phyloP scores from a whole-genome alignment of 2,888 invertebrate genomes.

The Latrodectus hesperus region DNA sequence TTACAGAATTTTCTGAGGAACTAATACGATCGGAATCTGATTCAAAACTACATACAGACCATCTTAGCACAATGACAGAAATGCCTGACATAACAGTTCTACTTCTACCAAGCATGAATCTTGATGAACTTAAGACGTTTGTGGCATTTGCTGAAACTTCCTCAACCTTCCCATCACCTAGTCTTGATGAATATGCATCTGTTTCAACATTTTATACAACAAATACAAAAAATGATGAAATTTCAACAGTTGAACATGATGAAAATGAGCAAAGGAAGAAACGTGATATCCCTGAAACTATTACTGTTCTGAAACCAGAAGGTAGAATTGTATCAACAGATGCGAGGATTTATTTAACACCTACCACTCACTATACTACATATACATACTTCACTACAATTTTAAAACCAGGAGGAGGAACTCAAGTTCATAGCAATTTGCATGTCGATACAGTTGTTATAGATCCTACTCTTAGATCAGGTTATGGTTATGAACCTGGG shows the following conservation, averaged over 20 bases:
- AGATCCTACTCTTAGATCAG: slow-evolving; percentile 24
- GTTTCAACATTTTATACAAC: not conserved
- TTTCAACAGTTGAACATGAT: not conserved
- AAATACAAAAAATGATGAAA: not conserved
- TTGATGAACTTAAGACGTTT: slow-evolving; percentile 45
- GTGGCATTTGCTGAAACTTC: slow-evolving; percentile 8
- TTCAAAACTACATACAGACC: not conserved
- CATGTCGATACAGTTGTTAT: slow-evolving; percentile 57
- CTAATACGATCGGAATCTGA: too few relatives aligned
- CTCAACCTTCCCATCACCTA: not conserved
- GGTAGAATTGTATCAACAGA: slow-evolving; percentile 59
- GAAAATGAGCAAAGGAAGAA: slow-evolving; percentile 16
- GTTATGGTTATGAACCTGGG: slow-evolving; percentile 15
- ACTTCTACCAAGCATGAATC: slow-evolving; percentile 39
- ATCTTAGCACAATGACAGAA: not conserved
- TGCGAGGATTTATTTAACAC: slow-evolving; percentile 79
- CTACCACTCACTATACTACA: slow-evolving; percentile 88
- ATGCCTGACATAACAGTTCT: slow-evolving; percentile 33
- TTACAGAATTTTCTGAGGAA: not conserved
- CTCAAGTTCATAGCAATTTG: slow-evolving; percentile 74
- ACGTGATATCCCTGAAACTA: slow-evolving; percentile 24
- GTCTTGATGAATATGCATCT: slow-evolving; percentile 14
- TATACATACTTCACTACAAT: slow-evolving; percentile 94
- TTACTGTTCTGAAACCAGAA: slow-evolving; percentile 49
- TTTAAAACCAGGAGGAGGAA: slow-evolving; percentile 88